These are phyloP conservation scores for Calidris pygmaea DNA, from an alignment of 2,113 vertebrate genomes.

Conservation along the genomic window DNA sequence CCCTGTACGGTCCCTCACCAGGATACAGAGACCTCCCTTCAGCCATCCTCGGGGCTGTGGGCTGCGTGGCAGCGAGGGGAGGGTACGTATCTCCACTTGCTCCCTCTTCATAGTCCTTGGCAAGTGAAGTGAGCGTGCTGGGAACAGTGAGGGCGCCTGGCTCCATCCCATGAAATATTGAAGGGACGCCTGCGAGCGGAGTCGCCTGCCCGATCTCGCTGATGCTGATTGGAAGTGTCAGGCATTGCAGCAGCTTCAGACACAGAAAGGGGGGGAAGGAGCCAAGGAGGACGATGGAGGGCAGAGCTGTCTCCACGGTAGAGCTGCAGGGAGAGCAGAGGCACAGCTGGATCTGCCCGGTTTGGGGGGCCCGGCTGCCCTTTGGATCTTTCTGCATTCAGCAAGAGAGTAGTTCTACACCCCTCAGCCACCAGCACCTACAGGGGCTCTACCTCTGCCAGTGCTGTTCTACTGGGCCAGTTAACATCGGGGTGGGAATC, in stretches of 20 bases:
- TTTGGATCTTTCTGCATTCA: background rate
- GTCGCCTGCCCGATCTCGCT: background rate
- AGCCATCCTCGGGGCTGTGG: rapidly evolving
- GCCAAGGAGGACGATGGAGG: background rate
- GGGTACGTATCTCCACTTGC: background rate
- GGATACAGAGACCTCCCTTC: background rate
- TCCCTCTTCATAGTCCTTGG: background rate
- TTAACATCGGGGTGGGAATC: background rate
- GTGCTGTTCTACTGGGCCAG: background rate
- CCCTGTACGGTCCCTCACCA: background rate
- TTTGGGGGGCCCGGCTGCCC: background rate
- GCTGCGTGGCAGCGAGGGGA: background rate
- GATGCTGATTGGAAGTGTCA: background rate
- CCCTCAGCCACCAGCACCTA: background rate
- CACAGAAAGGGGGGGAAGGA: background rate
- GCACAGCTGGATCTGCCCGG: background rate
- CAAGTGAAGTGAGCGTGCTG: background rate
- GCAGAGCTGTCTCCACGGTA: background rate
- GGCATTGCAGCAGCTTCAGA: background rate
- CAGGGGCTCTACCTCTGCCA: background rate
- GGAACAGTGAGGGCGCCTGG: background rate
- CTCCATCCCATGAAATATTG: background rate
- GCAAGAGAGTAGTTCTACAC: too few relatives aligned
- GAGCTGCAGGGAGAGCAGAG: background rate
- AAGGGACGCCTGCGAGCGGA: background rate